Evolutionary conservation across 2,888 invertebrate genomes (phyloP).

Genomic region (Melanotus villosus): DNA sequence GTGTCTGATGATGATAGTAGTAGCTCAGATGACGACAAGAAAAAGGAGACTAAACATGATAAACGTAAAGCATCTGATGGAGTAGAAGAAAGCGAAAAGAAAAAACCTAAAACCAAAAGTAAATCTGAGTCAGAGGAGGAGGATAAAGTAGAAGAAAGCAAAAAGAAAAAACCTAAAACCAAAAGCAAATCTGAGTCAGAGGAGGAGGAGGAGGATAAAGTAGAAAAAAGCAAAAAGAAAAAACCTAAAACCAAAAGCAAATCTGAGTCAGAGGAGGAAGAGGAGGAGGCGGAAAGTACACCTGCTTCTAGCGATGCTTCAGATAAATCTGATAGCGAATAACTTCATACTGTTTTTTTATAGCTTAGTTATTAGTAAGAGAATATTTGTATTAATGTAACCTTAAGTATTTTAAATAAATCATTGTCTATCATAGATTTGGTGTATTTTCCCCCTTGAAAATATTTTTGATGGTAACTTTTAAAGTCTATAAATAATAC

Average conservation of each 20-base stretch:
- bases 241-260: constrained; percentile 62
- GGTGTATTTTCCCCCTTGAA: too few species aligned
- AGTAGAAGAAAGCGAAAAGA: constrained; percentile 56
- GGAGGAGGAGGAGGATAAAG: constrained; percentile 66
- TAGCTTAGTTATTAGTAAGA: not conserved
- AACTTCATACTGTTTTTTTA: constrained; percentile 2
- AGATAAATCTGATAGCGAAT: constrained; percentile 63
- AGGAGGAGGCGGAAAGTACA: constrained; percentile 67
- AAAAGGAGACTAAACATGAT: constrained; percentile 51
- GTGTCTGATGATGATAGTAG: constrained; percentile 83
- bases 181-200: constrained; percentile 66
- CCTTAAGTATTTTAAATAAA: too few species aligned
- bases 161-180: constrained; percentile 45
- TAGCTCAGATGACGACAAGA: constrained; percentile 73
- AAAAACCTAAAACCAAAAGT: constrained; percentile 58
- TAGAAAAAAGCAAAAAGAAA: constrained; percentile 59
- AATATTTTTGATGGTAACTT: too few species aligned
- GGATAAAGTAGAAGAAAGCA: constrained; percentile 68
- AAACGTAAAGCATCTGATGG: constrained; percentile 58
- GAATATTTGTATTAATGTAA: too few species aligned
- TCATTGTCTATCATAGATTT: too few species aligned
- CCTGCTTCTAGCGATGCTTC: constrained; percentile 66
- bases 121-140: constrained; percentile 73
- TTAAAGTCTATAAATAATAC: too few species aligned
- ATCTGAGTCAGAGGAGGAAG: constrained; percentile 72